Percentiles rank a stretch among this genome's conserved stretches.
Conservation (phyloP, 2,113 vertebrate species). For the Sterna hirundo region DNA sequence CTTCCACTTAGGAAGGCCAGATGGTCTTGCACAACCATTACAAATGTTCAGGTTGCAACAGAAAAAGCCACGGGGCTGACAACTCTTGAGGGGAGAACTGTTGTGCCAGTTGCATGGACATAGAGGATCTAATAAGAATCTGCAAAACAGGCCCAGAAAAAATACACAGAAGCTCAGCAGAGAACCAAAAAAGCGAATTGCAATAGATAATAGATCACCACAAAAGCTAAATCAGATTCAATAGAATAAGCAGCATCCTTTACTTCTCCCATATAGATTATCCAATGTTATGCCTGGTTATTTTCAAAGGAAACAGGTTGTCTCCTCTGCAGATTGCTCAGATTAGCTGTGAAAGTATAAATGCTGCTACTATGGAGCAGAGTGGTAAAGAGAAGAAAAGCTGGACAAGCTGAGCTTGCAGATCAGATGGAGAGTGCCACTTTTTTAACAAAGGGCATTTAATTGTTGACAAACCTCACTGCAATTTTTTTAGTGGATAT, state of each 20-base stretch:
- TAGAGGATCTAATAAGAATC: neutral
- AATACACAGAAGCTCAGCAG: neutral
- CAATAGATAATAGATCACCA: neutral
- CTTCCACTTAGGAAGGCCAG: neutral
- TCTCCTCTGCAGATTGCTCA: neutral
- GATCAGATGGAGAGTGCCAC: neutral
- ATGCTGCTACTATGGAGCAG: neutral
- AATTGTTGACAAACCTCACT: neutral
- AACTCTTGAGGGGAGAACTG: neutral
- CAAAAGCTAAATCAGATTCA: neutral
- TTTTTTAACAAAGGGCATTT: neutral
- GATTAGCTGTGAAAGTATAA: neutral
- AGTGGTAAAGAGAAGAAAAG: neutral
- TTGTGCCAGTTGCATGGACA: neutral
- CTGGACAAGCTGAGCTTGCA: neutral
- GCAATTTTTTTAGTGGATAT: neutral
- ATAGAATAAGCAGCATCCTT: neutral
- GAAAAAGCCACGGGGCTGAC: neutral
- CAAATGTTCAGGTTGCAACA: neutral
- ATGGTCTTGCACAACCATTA: neutral
- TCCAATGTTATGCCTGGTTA: neutral
- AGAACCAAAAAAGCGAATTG: neutral
- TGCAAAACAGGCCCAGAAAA: neutral
- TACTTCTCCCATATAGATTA: neutral
- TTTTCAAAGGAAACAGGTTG: neutral